phyloP scores from a whole-genome alignment of 2,888 invertebrate species.

The Tetrapedia diversipes region DNA sequence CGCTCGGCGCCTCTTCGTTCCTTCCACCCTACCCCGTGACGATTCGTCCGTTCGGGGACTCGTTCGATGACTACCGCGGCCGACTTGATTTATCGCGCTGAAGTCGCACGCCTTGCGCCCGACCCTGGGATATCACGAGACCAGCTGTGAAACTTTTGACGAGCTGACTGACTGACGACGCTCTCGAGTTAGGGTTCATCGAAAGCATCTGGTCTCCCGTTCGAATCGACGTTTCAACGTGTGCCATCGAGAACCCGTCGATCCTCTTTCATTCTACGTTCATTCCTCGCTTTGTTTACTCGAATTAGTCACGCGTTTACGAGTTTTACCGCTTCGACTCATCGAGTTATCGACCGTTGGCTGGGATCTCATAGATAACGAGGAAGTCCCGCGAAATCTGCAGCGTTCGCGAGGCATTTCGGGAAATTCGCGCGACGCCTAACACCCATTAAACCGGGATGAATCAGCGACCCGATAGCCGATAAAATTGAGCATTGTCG shows the following conservation, averaged over 20 bases:
- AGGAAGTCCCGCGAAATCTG: not conserved
- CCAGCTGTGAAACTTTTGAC: constrained; percentile 55
- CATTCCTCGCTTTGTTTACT: not conserved
- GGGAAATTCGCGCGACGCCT: too few species aligned
- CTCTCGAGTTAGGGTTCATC: constrained; percentile 2
- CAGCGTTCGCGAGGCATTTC: not conserved
- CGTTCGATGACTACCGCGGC: constrained; percentile 65
- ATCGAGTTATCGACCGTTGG: not conserved
- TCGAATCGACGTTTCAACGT: constrained; percentile 24
- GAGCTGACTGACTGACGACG: constrained; percentile 35
- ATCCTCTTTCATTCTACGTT: not conserved
- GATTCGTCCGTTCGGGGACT: constrained; percentile 36
- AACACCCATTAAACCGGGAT: too few species aligned
- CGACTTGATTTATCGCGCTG: constrained; percentile 70
- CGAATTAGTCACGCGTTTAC: not conserved
- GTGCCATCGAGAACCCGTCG: constrained; percentile 20
- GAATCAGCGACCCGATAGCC: not conserved
- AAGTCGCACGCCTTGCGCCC: constrained; percentile 53
- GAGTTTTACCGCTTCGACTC: too few species aligned
- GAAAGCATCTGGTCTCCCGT: constrained; percentile 41
- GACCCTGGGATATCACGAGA: constrained; percentile 46
- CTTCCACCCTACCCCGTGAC: constrained; percentile 13
- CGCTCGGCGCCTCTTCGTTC: constrained; percentile 2
- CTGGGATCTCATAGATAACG: constrained; percentile 7
- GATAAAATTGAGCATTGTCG: not conserved